These are phyloP conservation scores for Nymphalis polychloros DNA, from an alignment of 2,888 invertebrate genomes.

Conservation along the genomic window DNA sequence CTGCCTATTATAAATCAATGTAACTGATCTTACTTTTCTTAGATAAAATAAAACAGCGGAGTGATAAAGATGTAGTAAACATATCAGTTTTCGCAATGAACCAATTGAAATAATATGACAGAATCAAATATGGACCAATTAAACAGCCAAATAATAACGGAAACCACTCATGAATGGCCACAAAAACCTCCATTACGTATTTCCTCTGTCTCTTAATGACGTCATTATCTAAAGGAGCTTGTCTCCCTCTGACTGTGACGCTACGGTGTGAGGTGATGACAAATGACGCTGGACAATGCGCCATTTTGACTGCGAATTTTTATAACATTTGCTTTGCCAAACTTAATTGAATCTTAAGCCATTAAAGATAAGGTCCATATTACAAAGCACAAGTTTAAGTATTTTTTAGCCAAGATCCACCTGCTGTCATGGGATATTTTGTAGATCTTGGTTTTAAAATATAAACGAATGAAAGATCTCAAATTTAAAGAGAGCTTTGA, in stretches of 20 bases:
- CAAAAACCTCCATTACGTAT: slow-evolving; percentile 69
- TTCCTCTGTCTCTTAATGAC: slow-evolving; percentile 64
- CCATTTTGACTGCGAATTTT: slow-evolving; percentile 39
- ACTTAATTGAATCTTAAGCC: background rate
- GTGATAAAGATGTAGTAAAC: too few species aligned
- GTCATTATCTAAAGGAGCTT: slow-evolving; percentile 67
- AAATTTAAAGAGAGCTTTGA: too few species aligned
- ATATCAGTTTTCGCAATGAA: background rate
- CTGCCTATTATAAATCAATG: too few species aligned
- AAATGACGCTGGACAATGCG: slow-evolving; percentile 51
- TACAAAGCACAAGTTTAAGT: background rate
- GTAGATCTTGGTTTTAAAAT: background rate
- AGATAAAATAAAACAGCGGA: too few species aligned
- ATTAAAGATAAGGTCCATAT: slow-evolving; percentile 1
- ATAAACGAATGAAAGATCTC: background rate
- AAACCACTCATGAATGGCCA: slow-evolving; percentile 47
- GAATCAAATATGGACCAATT: slow-evolving; percentile 7
- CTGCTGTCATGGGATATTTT: slow-evolving; percentile 8
- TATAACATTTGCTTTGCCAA: slow-evolving; percentile 31
- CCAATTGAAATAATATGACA: background rate
- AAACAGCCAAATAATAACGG: slow-evolving; percentile 17
- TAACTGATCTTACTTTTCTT: too few species aligned
- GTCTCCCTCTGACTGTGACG: slow-evolving; percentile 57
- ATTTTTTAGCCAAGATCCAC: slow-evolving; percentile 6
- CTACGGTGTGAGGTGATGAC: slow-evolving; percentile 54